phyloP scores from a whole-genome alignment of 2,113 vertebrate genomes.

The Phalacrocorax aristotelis region DNA sequence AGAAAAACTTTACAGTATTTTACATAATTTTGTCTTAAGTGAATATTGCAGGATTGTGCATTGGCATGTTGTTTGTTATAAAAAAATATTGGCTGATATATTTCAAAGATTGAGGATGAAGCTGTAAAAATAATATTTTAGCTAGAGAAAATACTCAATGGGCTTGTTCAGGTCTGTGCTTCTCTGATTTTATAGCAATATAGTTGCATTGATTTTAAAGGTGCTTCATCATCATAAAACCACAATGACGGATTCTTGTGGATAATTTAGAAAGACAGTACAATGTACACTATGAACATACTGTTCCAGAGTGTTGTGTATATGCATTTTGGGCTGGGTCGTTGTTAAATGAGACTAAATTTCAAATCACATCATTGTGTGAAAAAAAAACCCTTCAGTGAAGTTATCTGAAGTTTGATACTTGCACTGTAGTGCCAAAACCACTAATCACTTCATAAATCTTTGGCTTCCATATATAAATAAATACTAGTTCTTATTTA shows the following conservation, averaged over 20 bases:
- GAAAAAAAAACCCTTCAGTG: not conserved
- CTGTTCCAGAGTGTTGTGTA: not conserved
- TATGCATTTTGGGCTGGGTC: not conserved
- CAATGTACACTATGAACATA: not conserved
- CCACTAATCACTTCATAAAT: not conserved
- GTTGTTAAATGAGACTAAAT: not conserved
- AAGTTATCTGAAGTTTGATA: conserved; percentile 4
- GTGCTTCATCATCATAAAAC: not conserved
- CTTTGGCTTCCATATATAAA: conserved; percentile 3
- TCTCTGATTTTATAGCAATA: not conserved
- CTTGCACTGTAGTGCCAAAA: not conserved
- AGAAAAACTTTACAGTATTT: not conserved
- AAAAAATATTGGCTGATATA: not conserved
- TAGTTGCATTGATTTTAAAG: not conserved
- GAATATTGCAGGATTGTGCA: not conserved
- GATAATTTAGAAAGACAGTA: not conserved
- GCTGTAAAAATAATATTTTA: not conserved
- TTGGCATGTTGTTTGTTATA: not conserved
- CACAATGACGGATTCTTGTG: not conserved
- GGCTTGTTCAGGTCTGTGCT: not conserved
- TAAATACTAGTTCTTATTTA: not conserved
- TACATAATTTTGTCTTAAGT: not conserved
- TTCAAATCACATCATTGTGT: not conserved
- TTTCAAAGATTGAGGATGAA: not conserved
- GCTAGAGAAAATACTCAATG: not conserved